Evolutionary conservation across 2,797 vertebrate genomes (phyloP).

Genomic region (Pogoniulus pusillus): DNA sequence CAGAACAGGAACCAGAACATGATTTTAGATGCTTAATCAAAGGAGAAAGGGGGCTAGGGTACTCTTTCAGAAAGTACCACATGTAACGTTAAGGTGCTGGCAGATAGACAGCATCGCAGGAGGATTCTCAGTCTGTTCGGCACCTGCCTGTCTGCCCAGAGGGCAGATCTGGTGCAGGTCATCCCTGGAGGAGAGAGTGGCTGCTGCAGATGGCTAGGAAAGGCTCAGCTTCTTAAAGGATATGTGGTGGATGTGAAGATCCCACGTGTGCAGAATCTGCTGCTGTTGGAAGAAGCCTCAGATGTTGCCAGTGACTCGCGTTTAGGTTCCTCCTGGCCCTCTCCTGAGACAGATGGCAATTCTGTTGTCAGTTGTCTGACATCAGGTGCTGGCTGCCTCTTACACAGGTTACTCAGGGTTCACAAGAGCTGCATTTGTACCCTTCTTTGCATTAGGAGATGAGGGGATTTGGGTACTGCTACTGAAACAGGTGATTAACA

Average conservation of each 20-base stretch:
- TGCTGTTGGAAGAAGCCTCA: not conserved
- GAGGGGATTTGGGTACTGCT: not conserved
- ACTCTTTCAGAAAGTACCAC: not conserved
- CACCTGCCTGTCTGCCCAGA: not conserved
- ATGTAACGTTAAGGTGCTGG: not conserved
- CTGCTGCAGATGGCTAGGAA: not conserved
- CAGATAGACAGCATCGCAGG: not conserved
- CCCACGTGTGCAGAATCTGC: not conserved
- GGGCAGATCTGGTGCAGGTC: accelerated
- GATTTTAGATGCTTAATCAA: not conserved
- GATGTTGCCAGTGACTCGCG: not conserved
- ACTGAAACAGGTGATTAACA: not conserved
- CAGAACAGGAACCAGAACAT: not conserved
- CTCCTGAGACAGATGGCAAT: accelerated
- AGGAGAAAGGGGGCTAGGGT: not conserved
- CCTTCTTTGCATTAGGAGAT: accelerated
- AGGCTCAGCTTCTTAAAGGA: not conserved
- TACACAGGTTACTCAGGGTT: not conserved
- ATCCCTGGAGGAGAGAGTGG: not conserved
- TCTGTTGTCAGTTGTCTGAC: not conserved
- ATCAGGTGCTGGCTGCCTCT: not conserved
- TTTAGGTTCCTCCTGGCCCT: not conserved
- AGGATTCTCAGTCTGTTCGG: not conserved
- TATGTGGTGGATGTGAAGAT: not conserved
- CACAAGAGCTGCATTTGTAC: not conserved